Evolutionary conservation across 2,113 vertebrate genomes (phyloP).

Genomic region (Pitta sordida): DNA sequence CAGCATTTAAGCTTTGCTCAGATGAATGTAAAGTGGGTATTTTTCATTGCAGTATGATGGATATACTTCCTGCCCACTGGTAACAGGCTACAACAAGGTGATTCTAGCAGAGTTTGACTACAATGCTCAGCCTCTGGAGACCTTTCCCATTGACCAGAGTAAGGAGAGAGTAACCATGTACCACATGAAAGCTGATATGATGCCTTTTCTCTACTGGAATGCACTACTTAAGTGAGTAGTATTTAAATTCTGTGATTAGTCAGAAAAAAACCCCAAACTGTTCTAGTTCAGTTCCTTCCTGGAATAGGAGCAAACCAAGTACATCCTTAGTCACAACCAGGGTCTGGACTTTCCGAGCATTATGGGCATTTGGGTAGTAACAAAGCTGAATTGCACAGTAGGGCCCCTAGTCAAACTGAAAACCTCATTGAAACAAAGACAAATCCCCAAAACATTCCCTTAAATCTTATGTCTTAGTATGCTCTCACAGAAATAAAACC

Average conservation of each 20-base stretch:
- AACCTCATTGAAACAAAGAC: not conserved
- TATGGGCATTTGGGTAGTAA: not conserved
- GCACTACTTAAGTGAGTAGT: constrained; percentile 87
- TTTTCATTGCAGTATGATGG: constrained; percentile 87
- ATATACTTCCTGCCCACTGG: constrained; percentile 93
- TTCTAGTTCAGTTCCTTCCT: not conserved
- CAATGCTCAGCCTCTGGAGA: constrained; percentile 84
- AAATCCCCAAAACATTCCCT: not conserved
- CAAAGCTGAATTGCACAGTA: not conserved
- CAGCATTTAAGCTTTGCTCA: not conserved
- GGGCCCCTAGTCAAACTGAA: not conserved
- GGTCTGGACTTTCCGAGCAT: not conserved
- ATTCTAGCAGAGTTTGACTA: constrained; percentile 97
- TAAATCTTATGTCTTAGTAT: not conserved
- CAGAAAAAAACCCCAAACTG: not conserved
- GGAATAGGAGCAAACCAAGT: not conserved
- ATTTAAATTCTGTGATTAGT: not conserved
- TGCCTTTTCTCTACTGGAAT: constrained; percentile 95
- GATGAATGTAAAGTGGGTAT: not conserved
- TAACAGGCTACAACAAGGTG: constrained; percentile 89
- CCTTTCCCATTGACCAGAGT: constrained; percentile 94
- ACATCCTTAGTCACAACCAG: not conserved
- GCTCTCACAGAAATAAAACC: not conserved
- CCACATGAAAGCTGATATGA: constrained; percentile 92
- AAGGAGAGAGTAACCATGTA: constrained; percentile 91